Base-by-base conservation (phyloP, 2,113 vertebrate species). In the Chroicocephalus ridibundus region DNA sequence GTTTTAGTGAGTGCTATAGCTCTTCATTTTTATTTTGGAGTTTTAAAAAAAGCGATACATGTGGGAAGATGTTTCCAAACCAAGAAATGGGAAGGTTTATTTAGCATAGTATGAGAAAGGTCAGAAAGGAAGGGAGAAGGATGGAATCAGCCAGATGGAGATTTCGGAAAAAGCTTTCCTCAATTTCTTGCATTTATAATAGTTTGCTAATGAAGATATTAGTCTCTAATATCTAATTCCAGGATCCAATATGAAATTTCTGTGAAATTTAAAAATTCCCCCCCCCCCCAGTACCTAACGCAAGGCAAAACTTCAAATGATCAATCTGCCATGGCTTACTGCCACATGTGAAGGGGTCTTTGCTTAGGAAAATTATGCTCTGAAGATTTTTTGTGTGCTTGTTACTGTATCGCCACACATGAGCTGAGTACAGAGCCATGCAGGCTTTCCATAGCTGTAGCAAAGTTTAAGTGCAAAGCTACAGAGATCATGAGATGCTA, bases 61-160 rank as follows among this genome's bases (percentile, higher is more conserved):
- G n/a, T 92, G 91, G 66, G 85, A 96, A 93, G 94, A 84, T 44
- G 19, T 92, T 95, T 87, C 87, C 72, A 90, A 94, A 93, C 32
- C 69, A 92, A 95, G 44, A 94, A 72, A 84, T 38, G 6, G 29
- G 62, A 92, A 91, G 94, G 92, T 88, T 95, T 81, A 88, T 40
- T 84, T 88, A 85, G 25, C 22, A 24, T 64, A 47, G 61, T 82
- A 87, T 92, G 62, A 86, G 92, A 93, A 87, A 96, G 92, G 95
- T 96, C 94, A 96, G 87, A 87, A 69, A 87, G 57, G 81, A 89
- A 90, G 36, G 69, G 42, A 84, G 57, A 70, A 69, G 46, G 19
- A 57, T 38, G 7, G 54, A 87, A 89, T 49, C 36, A 81, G 52
- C 66, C 64, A 93, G 68, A 94, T 78, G 29, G 52, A 82, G 29